phyloP scores from a whole-genome alignment of 2,888 invertebrate genomes.

The Xanthorhoe designata region DNA sequence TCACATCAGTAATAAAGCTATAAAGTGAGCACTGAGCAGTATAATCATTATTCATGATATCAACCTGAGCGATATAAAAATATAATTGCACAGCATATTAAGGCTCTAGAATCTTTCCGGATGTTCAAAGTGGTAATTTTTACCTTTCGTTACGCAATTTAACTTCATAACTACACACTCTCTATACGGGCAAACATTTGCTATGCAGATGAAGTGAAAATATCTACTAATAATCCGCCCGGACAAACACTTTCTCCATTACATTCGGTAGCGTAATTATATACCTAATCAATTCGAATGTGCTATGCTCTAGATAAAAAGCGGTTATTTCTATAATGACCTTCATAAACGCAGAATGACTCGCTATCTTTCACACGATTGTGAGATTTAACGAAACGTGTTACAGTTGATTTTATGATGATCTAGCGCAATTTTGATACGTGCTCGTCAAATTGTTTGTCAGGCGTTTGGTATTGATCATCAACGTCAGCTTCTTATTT shows the following conservation, averaged over 20 bases:
- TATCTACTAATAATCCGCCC: constrained; percentile 48
- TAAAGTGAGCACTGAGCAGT: constrained; percentile 11
- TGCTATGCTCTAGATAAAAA: constrained; percentile 40
- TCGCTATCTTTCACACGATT: constrained; percentile 12
- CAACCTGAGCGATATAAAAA: constrained; percentile 2
- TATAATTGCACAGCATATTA: constrained; percentile 21
- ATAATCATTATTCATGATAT: constrained; percentile 21
- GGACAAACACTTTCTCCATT: constrained; percentile 54
- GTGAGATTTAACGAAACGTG: constrained; percentile 21
- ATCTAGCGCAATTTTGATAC: constrained; percentile 20
- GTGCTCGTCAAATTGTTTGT: constrained; percentile 22
- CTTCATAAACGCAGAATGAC: constrained; percentile 22
- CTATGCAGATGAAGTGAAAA: constrained; percentile 55
- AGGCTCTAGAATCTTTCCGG: constrained; percentile 13
- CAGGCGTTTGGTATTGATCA: constrained; percentile 9
- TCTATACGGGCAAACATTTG: constrained; percentile 54
- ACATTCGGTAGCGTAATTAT: constrained; percentile 53
- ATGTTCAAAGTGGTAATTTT: constrained; percentile 27
- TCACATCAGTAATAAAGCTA: constrained; percentile 14
- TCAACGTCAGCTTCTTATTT: constrained; percentile 10
- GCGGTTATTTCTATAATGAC: constrained; percentile 23
- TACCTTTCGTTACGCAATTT: constrained; percentile 42
- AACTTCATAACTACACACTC: constrained; percentile 51
- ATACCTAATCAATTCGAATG: constrained; percentile 49
- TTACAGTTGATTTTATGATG: constrained; percentile 14